These are phyloP conservation scores for Mythimna pallens DNA, from an alignment of 2,888 invertebrate genomes.

Conservation along the genomic window DNA sequence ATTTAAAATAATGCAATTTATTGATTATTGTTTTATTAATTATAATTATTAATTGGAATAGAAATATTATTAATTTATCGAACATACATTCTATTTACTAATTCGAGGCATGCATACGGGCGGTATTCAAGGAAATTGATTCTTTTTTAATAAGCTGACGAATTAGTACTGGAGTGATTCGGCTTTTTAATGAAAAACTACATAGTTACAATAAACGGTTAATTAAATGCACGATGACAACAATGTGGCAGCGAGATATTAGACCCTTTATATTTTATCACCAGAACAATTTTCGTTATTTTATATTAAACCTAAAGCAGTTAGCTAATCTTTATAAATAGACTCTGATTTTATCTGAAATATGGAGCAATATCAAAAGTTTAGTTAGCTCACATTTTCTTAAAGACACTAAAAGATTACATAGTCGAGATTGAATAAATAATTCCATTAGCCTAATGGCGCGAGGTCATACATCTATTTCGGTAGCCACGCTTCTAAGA, in stretches of 20 bases:
- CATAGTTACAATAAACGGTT: not conserved
- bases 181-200: too few species aligned
- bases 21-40: not conserved
- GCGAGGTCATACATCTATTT: slow-evolving; percentile 63
- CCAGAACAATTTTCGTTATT: not conserved
- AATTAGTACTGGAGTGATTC: too few species aligned
- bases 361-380: not conserved
- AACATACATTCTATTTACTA: too few species aligned
- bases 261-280: not conserved
- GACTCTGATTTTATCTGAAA: not conserved
- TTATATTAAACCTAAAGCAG: not conserved
- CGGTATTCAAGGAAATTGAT: too few species aligned
- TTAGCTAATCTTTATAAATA: not conserved
- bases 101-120: too few species aligned
- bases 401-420: slow-evolving; percentile 8
- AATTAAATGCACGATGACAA: not conserved
- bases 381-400: not conserved
- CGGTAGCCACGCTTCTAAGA: slow-evolving; percentile 34
- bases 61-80: not conserved
- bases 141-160: too few species aligned
- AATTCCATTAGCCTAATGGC: slow-evolving; percentile 33
- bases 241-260: not conserved
- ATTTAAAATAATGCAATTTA: not conserved
- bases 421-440: slow-evolving; percentile 30
- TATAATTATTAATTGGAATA: not conserved